Conservation (phyloP, 2,113 vertebrate genomes). For the Guaruba guarouba region DNA sequence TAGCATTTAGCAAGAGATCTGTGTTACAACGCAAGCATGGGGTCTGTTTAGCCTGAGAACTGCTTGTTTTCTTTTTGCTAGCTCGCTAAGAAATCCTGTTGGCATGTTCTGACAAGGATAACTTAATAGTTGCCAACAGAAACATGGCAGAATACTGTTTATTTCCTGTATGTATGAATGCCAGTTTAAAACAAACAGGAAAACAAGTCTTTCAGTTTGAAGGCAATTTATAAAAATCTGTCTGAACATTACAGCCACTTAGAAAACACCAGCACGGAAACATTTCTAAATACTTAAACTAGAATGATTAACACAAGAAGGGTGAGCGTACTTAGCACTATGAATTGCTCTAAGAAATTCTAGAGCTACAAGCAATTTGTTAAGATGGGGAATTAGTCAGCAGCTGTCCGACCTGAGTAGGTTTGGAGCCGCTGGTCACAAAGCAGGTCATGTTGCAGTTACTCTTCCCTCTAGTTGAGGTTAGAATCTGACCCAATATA, state of each 20-base stretch:
- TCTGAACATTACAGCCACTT: slow-evolving; percentile 38
- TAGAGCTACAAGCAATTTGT: slow-evolving; percentile 20
- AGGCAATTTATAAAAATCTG: slow-evolving; percentile 63
- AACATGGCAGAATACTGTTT: slow-evolving; percentile 71
- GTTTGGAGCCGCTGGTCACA: slow-evolving; percentile 32
- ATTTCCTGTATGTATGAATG: slow-evolving; percentile 71
- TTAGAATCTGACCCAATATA: slow-evolving; percentile 16
- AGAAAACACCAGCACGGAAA: background rate
- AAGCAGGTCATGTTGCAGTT: background rate
- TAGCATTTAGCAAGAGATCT: slow-evolving; percentile 22
- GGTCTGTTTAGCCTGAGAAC: slow-evolving; percentile 69
- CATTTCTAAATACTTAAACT: slow-evolving; percentile 30
- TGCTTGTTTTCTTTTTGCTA: slow-evolving; percentile 68
- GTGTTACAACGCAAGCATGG: slow-evolving; percentile 11
- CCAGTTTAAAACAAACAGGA: slow-evolving; percentile 72
- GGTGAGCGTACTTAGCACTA: background rate
- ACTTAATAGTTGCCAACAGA: slow-evolving; percentile 75
- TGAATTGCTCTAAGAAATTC: slow-evolving; percentile 9
- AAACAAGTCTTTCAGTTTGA: slow-evolving; percentile 69
- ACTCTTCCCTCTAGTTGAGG: slow-evolving; percentile 17
- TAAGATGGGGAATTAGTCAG: slow-evolving; percentile 41
- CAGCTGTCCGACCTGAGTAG: slow-evolving; percentile 27
- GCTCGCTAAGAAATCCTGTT: slow-evolving; percentile 72
- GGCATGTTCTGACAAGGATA: slow-evolving; percentile 74
- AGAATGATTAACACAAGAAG: slow-evolving; percentile 31